These are phyloP conservation scores for Harpegnathos saltator DNA, from an alignment of 1,140 invertebrate genomes.

Conservation along the genomic window DNA sequence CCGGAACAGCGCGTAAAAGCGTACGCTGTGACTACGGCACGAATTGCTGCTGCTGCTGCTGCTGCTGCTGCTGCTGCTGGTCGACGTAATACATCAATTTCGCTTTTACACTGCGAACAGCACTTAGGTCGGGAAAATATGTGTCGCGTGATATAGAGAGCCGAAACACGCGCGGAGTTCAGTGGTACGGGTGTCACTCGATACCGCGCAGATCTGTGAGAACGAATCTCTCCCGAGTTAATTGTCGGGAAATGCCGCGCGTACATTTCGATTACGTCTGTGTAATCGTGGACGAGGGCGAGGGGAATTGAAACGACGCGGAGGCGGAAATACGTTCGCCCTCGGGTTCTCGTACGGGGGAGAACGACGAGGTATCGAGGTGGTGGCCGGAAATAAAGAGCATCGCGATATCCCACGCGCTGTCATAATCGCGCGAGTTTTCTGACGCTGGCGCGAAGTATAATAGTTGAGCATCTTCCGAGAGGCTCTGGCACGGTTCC, in stretches of 20 bases:
- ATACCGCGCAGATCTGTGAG: slow-evolving; percentile 41
- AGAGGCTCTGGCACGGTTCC: slow-evolving; percentile 5
- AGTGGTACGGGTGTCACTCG: slow-evolving; percentile 38
- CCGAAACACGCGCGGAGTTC: not conserved
- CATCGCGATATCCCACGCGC: not conserved
- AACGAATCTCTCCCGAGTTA: slow-evolving; percentile 55
- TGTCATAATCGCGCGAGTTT: slow-evolving; percentile 1
- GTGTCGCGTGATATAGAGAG: slow-evolving; percentile 27
- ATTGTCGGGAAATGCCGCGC: slow-evolving; percentile 46
- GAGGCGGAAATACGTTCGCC: too few relatives aligned
- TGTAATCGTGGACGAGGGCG: too few relatives aligned
- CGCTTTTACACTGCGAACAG: slow-evolving; percentile 54
- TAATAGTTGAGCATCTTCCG: not conserved
- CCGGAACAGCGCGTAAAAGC: slow-evolving; percentile 48
- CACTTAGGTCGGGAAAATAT: slow-evolving; percentile 48
- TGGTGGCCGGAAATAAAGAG: not conserved
- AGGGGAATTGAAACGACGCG: too few relatives aligned
- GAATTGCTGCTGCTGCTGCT: slow-evolving; percentile 34
- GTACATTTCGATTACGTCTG: not conserved
- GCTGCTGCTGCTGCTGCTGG: slow-evolving; percentile 11
- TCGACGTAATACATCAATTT: slow-evolving; percentile 55
- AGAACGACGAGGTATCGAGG: not conserved
- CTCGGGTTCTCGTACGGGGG: too few relatives aligned
- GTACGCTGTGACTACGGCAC: slow-evolving; percentile 10
- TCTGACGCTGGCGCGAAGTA: not conserved